Base-by-base conservation (phyloP, 2,797 vertebrate species). In the Parambassis ranga region DNA sequence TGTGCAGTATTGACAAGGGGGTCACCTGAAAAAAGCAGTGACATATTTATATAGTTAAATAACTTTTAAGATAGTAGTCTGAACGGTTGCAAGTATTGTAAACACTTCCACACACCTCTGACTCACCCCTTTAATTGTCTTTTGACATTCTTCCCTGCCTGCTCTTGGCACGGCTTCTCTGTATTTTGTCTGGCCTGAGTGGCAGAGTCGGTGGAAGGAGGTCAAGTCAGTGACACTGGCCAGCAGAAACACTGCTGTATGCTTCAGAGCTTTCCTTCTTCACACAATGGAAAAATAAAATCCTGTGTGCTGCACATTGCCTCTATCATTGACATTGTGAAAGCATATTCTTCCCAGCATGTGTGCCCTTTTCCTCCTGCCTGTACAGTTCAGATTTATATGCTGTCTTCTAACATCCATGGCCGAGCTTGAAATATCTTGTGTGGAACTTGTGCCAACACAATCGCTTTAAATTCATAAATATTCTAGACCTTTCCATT, bases 231-330 rank as follows among this genome's bases (percentile, higher is more conserved):
- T 48, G 67, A 49, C 20, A 43, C 23, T 15, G 3, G 47, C 63
- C 50, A 24, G 68, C 36, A 64, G 63, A 77, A 69, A 77, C 35
- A 60, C 35, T 14, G 44, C 33, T 33, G 20, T 32, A 57, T 1
- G 39, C 67, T 65, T 82, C 77, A 84, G 56, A 76, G 71, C 57
- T 76, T 84, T 83, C 76, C 74, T 71, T 60, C 85, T 79, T 75
- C 76, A 65, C 64, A 60, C 57, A 50, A 42, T 37, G 62, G 62
- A 65, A 74, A 61, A 73, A 38, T 6, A 74, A 61, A 73, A 38
- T 6, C 26, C 33, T 20, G 14, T 61, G 31, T 16, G 20, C 51
- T 9, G 6, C 11, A 46, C 48, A 55, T 58, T 31, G 36, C 47
- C 50, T 26, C 49, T 39, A 56, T 74, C 67, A 26, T 41, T 41